Evolutionary conservation across 2,113 vertebrate species (phyloP).

Genomic region (Mus spicilegus): DNA sequence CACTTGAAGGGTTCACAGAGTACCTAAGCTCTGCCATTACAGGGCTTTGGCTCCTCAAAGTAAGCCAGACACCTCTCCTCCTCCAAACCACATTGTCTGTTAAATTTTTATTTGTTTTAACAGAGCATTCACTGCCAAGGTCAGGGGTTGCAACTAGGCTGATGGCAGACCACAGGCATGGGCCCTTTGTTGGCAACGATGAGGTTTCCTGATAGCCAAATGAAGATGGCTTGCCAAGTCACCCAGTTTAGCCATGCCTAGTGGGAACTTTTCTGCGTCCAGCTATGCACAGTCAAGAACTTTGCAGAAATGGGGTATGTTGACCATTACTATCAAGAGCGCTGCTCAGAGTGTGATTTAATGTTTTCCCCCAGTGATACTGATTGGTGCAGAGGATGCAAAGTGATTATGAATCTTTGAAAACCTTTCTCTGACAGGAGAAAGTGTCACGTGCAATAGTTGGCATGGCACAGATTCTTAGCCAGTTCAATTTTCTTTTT

Average conservation of each 20-base stretch:
- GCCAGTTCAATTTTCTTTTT: not conserved
- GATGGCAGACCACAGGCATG: fast-evolving
- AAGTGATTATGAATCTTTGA: not conserved
- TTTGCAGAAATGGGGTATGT: not conserved
- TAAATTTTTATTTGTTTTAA: not conserved
- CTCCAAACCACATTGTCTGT: not conserved
- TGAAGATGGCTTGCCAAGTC: not conserved
- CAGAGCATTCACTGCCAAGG: not conserved
- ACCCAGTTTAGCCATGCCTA: not conserved
- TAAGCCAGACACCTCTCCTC: not conserved
- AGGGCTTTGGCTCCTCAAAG: not conserved
- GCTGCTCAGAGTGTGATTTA: not conserved
- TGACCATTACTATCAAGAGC: not conserved
- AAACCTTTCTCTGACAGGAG: not conserved
- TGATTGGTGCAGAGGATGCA: no score
- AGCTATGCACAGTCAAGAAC: no score
- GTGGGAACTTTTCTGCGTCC: not conserved
- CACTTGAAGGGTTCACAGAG: not conserved
- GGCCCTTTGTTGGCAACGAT: not conserved
- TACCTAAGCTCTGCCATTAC: not conserved
- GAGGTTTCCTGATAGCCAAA: not conserved
- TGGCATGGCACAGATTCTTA: not conserved
- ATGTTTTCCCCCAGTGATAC: not conserved
- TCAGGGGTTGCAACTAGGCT: not conserved
- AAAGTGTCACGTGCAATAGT: not conserved